phyloP scores from a whole-genome alignment of 2,797 vertebrate species.

The Tenualosa thibaudeaui region DNA sequence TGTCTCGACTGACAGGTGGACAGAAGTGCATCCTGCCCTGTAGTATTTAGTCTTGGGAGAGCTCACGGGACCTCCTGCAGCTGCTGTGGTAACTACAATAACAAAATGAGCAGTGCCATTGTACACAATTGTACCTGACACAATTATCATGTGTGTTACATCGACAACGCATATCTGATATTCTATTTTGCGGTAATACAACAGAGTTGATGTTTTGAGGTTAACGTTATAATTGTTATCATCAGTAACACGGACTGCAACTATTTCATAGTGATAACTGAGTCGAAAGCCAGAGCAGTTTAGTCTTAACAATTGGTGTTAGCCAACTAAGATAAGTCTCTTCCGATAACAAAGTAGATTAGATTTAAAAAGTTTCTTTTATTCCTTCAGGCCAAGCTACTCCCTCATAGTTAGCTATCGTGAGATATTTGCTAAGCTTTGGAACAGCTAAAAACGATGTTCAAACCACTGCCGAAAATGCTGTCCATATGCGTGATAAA shows the following conservation, averaged over 20 bases:
- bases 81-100: neutral
- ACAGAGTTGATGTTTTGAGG: too few species aligned
- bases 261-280: too few species aligned
- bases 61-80: neutral
- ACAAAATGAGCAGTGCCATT: neutral
- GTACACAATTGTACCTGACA: neutral
- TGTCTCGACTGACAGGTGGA: slow-evolving; percentile 77
- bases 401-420: neutral
- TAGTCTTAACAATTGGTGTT: neutral
- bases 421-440: neutral
- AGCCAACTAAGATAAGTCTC: too few species aligned
- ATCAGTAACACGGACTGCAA: too few species aligned
- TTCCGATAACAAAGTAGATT: too few species aligned
- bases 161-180: too few species aligned
- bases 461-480: neutral
- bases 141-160: too few species aligned
- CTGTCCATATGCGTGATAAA: neutral
- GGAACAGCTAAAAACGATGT: neutral
- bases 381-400: neutral
- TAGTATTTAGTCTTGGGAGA: slow-evolving; percentile 49
- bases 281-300: neutral
- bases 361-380: neutral
- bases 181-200: too few species aligned
- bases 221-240: too few species aligned
- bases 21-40: slow-evolving; percentile 63